Percentiles rank a stretch among this genome's conserved stretches.
Conservation (phyloP, 2,797 vertebrate genomes). For the Smutsia temminckii region DNA sequence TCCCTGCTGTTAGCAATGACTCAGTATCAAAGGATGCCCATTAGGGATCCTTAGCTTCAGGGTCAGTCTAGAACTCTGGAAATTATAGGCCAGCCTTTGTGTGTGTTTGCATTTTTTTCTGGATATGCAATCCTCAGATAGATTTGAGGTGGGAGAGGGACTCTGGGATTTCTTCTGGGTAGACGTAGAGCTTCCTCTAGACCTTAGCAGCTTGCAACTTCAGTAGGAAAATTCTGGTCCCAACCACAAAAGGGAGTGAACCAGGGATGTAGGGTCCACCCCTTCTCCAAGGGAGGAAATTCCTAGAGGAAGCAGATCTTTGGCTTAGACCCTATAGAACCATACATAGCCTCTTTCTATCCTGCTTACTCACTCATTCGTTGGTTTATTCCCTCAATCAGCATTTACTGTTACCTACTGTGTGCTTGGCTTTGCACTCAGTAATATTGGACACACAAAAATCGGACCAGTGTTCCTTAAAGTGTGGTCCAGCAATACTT, state of each 20-base stretch:
- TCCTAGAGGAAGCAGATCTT: not conserved
- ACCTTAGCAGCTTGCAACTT: not conserved
- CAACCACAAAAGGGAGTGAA: not conserved
- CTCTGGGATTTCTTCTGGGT: not conserved
- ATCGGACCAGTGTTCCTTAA: not conserved
- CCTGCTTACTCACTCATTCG: not conserved
- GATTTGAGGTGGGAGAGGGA: not conserved
- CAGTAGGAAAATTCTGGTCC: not conserved
- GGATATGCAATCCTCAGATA: not conserved
- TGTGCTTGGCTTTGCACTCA: not conserved
- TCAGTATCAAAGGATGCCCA: conserved; percentile 4
- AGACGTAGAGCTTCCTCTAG: not conserved
- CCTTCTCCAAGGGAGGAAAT: not conserved
- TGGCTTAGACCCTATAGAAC: not conserved
- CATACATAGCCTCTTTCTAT: not conserved
- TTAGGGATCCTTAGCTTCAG: not conserved
- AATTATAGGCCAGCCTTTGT: not conserved
- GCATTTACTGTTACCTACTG: not conserved
- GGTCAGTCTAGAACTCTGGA: not conserved
- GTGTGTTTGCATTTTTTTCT: not conserved
- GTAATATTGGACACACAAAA: not conserved
- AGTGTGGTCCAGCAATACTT: not conserved
- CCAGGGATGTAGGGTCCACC: not conserved
- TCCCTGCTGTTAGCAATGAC: not conserved
- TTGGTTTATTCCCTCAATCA: not conserved